phyloP scores from a whole-genome alignment of 1,140 invertebrate species.

The Gryllus bimaculatus region DNA sequence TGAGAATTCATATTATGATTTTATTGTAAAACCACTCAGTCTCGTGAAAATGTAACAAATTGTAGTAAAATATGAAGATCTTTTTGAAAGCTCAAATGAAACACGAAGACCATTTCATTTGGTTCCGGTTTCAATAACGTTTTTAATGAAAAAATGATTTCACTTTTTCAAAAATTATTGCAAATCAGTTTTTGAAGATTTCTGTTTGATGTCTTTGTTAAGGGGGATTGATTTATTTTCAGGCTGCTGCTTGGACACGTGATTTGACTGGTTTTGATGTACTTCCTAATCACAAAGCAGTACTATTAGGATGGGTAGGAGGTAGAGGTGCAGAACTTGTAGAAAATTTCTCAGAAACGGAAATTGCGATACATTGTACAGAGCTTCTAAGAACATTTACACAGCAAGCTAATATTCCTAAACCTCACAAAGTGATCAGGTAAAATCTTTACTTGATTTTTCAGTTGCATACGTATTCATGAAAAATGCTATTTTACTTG shows the following conservation, averaged over 20 bases:
- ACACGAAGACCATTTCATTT: no score
- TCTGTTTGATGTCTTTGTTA: neutral
- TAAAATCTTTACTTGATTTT: slow-evolving; percentile 28
- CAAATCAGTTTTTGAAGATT: no score
- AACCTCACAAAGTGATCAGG: slow-evolving; percentile 45
- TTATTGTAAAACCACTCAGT: no score
- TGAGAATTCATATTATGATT: no score
- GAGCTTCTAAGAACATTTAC: slow-evolving; percentile 46
- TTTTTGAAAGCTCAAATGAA: no score
- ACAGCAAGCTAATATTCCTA: slow-evolving; percentile 41
- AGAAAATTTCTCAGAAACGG: slow-evolving; percentile 48
- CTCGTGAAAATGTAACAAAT: no score
- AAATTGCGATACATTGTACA: slow-evolving; percentile 46
- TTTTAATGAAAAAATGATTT: no score
- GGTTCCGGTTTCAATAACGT: no score
- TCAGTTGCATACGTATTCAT: neutral
- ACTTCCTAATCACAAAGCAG: slow-evolving; percentile 32
- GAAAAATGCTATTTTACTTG: neutral
- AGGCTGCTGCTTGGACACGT: slow-evolving; percentile 34
- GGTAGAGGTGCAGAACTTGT: slow-evolving; percentile 55
- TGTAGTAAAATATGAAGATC: no score
- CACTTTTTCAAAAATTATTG: no score
- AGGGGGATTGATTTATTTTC: neutral
- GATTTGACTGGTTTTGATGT: slow-evolving; percentile 60
- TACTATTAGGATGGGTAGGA: slow-evolving; percentile 66